Evolutionary conservation across 1,140 invertebrate genomes (phyloP), one percentile per base, ranked within the genome.

Genomic region (Bombus pyrosoma): DNA sequence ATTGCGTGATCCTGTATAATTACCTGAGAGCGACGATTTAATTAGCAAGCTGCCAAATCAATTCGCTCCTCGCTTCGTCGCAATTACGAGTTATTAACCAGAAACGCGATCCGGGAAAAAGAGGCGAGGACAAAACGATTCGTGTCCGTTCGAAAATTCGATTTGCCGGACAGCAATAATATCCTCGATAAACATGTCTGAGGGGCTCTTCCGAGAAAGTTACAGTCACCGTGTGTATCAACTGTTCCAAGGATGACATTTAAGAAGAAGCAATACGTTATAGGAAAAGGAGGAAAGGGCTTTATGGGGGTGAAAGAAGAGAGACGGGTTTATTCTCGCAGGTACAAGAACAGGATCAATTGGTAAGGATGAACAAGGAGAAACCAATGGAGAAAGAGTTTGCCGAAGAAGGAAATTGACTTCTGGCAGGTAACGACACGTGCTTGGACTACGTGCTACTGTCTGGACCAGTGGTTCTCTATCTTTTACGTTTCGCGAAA

Each of bases 401-500:
- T 85, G 69, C 74, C 82, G 79, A 85, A 76, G 85, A 73, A 91
- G 91, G 89, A 93, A 93, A 93, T 93, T 93, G 91, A 93, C 93
- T 93, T 93, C 91, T 92, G 90, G 87, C 90, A 89, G 90, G 86
- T 86, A 82, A 83, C 39, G 83, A 90, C 92, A 79, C 93, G 93
- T 93, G 93, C 92, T 85, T 76, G 85, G 92, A 93, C 91, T 93
- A 83, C 91, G 53, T 76, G 72, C 53, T 39, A 53, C 79, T 83
- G 53, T 34, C 73, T 32, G 43, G 41, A 47, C 72, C 77, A 77
- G 53, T 68, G 62, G 62, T 28, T 37, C 53, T 47, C 47, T 0
- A 2, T 53, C 47, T 53, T 22, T 15, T 15, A 0, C 43, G 13
- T 15, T 18, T 53, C 15, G 0, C 6, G 47, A 5, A 47, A 47